These are phyloP conservation scores for Torymus aiolomorphi DNA, from an alignment of 2,888 invertebrate genomes.

Conservation along the genomic window DNA sequence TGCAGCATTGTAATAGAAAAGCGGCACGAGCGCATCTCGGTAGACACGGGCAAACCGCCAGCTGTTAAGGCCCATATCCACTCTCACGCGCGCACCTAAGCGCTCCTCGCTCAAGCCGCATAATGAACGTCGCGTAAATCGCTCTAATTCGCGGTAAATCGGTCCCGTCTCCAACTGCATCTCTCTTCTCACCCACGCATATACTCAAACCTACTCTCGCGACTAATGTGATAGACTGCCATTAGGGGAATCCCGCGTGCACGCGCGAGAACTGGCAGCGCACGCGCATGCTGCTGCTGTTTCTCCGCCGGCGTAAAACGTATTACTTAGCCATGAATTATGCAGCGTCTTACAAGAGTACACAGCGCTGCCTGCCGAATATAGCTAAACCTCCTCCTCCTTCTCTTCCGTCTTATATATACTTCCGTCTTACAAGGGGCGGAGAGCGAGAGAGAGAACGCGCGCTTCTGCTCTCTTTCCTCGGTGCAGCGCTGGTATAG, in stretches of 20 bases:
- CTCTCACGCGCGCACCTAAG: too few species aligned
- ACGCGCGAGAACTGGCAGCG: background rate
- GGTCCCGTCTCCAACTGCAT: background rate
- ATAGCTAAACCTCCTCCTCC: conserved; percentile 53
- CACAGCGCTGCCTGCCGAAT: conserved; percentile 59
- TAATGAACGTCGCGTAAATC: conserved; percentile 33
- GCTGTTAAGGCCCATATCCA: conserved; percentile 1
- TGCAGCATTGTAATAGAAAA: too few species aligned
- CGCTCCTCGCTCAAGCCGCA: too few species aligned
- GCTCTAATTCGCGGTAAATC: conserved; percentile 46
- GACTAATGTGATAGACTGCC: conserved; percentile 71
- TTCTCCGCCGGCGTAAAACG: conserved; percentile 65
- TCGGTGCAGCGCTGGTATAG: background rate
- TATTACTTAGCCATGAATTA: conserved; percentile 74
- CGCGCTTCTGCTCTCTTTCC: conserved; percentile 26
- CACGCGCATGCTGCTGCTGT: conserved; percentile 57
- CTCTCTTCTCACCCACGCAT: background rate
- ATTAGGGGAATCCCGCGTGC: conserved; percentile 64
- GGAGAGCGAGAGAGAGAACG: conserved; percentile 23
- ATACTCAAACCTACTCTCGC: conserved; percentile 58
- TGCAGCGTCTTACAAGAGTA: conserved; percentile 66
- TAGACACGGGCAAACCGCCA: background rate
- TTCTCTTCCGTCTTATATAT: conserved; percentile 15
- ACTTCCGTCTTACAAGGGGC: conserved; percentile 54
- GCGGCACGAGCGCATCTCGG: too few species aligned